phyloP scores from a whole-genome alignment of 2,113 vertebrate genomes.

The Delphinapterus leucas region DNA sequence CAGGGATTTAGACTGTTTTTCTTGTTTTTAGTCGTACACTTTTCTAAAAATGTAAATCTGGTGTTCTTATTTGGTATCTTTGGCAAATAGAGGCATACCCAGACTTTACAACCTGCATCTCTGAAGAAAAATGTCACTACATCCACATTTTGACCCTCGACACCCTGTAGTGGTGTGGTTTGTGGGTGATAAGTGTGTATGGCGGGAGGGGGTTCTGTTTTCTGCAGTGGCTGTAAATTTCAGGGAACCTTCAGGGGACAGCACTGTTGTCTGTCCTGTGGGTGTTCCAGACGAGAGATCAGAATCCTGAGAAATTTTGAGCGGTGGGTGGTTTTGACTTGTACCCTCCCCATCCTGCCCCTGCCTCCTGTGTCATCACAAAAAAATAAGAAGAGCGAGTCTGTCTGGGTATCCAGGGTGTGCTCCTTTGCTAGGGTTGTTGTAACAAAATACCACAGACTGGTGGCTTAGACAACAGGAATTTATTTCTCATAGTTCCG shows the following conservation, averaged over 20 bases:
- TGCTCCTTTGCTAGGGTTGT: not conserved
- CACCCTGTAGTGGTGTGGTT: rapidly evolving
- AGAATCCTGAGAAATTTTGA: not conserved
- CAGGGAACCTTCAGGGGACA: not conserved
- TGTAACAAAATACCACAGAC: not conserved
- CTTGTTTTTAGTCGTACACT: not conserved
- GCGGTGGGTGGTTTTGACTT: not conserved
- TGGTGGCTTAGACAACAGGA: not conserved
- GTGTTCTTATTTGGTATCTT: not conserved
- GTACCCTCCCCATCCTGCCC: not conserved
- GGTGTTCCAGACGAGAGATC: not conserved
- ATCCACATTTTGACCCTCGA: not conserved
- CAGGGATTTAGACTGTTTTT: not conserved
- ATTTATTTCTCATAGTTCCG: not conserved
- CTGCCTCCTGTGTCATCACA: not conserved
- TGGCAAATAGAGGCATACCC: not conserved
- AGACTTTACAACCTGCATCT: not conserved
- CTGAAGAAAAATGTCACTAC: not conserved
- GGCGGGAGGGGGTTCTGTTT: not conserved
- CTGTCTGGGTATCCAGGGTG: not conserved
- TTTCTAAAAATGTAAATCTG: not conserved
- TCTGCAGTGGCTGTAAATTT: not conserved
- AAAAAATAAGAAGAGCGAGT: not conserved
- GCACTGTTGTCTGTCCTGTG: not conserved
- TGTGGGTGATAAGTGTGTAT: not conserved